phyloP scores from a whole-genome alignment of 2,797 vertebrate species.

The Betta splendens region DNA sequence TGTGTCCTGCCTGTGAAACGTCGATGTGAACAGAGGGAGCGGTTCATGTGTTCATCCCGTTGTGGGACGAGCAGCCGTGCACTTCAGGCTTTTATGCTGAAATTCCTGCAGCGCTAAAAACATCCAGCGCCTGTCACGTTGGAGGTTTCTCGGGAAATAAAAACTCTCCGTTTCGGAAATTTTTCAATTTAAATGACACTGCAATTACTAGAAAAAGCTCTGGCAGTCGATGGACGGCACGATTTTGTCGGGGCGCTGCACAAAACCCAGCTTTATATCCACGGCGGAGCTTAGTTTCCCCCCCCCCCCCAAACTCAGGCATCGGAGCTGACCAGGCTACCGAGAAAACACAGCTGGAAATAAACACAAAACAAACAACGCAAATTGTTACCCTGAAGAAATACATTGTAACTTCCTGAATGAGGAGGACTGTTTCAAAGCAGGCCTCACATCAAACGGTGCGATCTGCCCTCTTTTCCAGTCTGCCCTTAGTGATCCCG shows the following conservation, averaged over 20 bases:
- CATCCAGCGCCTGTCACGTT: conserved; percentile 40
- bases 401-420: conserved; percentile 18
- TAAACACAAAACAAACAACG: conserved; percentile 26
- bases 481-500: conserved; percentile 35
- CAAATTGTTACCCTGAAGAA: conserved; percentile 16
- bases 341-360: conserved; percentile 21
- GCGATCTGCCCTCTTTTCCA: conserved; percentile 27
- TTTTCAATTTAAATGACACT: conserved; percentile 50
- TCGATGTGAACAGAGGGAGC: conserved; percentile 4
- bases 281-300: conserved; percentile 34
- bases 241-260: conserved; percentile 45
- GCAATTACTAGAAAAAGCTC: conserved; percentile 48
- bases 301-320: conserved; percentile 34
- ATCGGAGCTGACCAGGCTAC: conserved; percentile 33
- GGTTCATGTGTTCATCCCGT: conserved; percentile 27
- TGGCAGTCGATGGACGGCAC: conserved; percentile 18
- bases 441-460: conserved; percentile 41
- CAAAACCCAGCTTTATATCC: conserved; percentile 33
- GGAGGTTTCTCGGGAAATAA: conserved; percentile 35
- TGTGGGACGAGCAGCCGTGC: no score
- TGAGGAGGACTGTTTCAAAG: no score
- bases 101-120: conserved; percentile 41
- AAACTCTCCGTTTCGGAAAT: conserved; percentile 44
- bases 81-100: conserved; percentile 47
- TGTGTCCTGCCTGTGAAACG: conserved; percentile 26